Evolutionary conservation across 2,888 invertebrate species (phyloP).

Genomic region (Megastigmus dorsalis): DNA sequence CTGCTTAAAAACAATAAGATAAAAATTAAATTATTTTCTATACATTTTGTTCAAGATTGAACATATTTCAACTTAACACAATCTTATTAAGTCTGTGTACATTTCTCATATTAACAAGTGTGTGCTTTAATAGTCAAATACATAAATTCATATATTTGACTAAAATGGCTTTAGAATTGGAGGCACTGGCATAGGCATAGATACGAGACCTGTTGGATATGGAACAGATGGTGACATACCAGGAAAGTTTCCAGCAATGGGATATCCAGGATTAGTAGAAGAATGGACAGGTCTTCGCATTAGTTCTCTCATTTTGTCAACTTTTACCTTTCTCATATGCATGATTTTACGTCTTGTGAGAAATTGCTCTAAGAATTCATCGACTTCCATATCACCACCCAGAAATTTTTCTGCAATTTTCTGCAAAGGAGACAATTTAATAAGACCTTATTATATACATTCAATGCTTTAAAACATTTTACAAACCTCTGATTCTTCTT

Average conservation of each 20-base stretch:
- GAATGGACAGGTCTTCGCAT: conserved; percentile 74
- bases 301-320: conserved; percentile 92
- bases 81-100: not conserved
- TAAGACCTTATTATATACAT: conserved; percentile 18
- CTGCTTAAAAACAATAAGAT: conserved; percentile 11
- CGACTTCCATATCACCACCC: conserved; percentile 82
- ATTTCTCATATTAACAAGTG: conserved; percentile 15
- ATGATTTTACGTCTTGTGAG: conserved; percentile 84
- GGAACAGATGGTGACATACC: conserved; percentile 76
- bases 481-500: conserved; percentile 90
- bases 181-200: conserved; percentile 84
- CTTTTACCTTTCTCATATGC: conserved; percentile 91
- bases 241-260: conserved; percentile 73
- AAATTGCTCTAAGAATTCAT: conserved; percentile 91
- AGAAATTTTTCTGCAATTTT: conserved; percentile 87
- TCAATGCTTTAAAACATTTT: conserved; percentile 14
- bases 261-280: conserved; percentile 65
- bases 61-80: conserved; percentile 9
- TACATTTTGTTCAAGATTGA: conserved; percentile 23
- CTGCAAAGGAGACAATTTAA: conserved; percentile 72
- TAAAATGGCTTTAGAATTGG: conserved; percentile 55
- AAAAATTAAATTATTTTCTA: conserved; percentile 11
- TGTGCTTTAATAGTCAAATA: not conserved
- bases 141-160: conserved; percentile 7
- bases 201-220: conserved; percentile 83